These are phyloP conservation scores for Chaetodon trifasciatus DNA, from an alignment of 2,797 vertebrate species.

Conservation along the genomic window DNA sequence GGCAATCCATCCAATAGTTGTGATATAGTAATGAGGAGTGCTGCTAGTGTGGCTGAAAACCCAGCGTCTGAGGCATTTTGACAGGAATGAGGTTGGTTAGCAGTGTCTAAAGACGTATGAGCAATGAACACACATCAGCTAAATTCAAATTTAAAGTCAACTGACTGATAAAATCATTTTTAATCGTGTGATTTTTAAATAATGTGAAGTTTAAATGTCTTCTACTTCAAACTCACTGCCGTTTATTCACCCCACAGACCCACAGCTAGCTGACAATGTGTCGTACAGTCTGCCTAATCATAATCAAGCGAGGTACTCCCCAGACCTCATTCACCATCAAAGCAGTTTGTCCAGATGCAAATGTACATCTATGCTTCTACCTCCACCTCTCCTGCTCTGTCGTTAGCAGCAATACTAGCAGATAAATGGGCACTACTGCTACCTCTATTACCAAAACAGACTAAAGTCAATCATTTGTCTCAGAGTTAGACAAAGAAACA, in stretches of 20 bases:
- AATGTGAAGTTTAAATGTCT: too few species aligned
- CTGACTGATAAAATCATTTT: too few species aligned
- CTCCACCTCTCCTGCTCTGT: not conserved
- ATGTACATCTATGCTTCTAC: not conserved
- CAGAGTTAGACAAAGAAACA: constrained; percentile 13
- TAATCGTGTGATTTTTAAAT: too few species aligned
- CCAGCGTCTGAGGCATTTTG: too few species aligned
- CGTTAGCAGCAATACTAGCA: not conserved
- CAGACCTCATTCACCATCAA: not conserved
- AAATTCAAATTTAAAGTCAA: not conserved
- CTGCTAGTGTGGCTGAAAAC: too few species aligned
- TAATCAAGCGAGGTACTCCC: not conserved
- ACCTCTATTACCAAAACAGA: not conserved
- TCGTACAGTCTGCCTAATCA: not conserved
- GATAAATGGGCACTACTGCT: not conserved
- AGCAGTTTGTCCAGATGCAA: not conserved
- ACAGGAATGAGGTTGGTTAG: too few species aligned
- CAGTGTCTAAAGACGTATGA: too few species aligned
- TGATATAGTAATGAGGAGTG: too few species aligned
- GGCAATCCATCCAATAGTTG: too few species aligned
- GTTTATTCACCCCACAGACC: not conserved
- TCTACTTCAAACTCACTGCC: not conserved
- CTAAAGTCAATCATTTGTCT: constrained; percentile 30
- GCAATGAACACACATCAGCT: too few species aligned
- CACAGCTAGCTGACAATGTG: too few species aligned